Percentiles rank a stretch among this genome's conserved stretches.
phyloP scores from a whole-genome alignment of 2,797 vertebrate genomes.

The Pampus argenteus region DNA sequence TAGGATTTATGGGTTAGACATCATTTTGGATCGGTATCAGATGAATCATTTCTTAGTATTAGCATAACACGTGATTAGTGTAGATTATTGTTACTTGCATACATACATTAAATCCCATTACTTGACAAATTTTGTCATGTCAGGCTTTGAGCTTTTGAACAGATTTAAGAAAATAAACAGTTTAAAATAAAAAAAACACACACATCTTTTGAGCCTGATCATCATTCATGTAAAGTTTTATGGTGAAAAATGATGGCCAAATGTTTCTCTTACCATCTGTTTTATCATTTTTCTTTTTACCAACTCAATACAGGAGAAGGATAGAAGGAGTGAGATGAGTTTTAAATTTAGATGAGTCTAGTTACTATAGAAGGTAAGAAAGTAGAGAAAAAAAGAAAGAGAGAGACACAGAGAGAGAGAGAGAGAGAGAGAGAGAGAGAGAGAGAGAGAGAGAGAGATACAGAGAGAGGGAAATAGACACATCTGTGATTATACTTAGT shows the following conservation, averaged over 20 bases:
- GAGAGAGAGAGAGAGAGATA: not conserved
- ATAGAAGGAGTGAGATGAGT: constrained; percentile 6
- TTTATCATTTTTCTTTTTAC: constrained; percentile 34
- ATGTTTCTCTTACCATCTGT: constrained; percentile 24
- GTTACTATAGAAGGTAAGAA: constrained; percentile 17
- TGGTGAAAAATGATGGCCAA: not conserved
- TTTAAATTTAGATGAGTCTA: constrained; percentile 40
- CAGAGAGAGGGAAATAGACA: constrained; percentile 11
- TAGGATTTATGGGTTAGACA: no score
- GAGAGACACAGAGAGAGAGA: constrained; percentile 6
- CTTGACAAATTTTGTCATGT: not conserved
- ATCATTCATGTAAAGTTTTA: not conserved
- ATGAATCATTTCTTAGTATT: no score
- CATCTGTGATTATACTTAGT: constrained; percentile 80
- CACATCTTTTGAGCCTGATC: not conserved
- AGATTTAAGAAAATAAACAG: not conserved
- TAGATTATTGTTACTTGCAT: no score
- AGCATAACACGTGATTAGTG: not conserved
- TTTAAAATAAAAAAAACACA: not conserved
- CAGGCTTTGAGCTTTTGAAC: not conserved
- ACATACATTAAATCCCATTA: no score
- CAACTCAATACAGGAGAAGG: constrained; percentile 26
- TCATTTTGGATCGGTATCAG: no score
- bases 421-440: constrained; percentile 16
- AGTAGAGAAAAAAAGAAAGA: not conserved